Conservation (phyloP, 2,888 invertebrate species). For the Brenthis ino region DNA sequence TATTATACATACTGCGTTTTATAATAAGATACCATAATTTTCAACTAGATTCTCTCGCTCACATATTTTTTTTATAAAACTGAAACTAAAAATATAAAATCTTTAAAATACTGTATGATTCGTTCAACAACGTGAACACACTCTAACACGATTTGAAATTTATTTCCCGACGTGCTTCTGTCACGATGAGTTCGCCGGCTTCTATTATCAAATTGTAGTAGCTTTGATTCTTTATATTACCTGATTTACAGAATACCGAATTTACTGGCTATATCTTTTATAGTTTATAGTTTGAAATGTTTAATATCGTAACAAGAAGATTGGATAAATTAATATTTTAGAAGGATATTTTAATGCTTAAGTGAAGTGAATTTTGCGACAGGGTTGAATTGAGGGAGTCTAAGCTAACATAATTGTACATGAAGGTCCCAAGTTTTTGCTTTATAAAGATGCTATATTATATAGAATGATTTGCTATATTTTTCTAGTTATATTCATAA, state of each 20-base stretch:
- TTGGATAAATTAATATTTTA: too few relatives aligned
- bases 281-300: background rate
- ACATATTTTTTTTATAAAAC: too few relatives aligned
- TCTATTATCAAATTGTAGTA: conserved; percentile 43
- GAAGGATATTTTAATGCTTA: too few relatives aligned
- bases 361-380: too few relatives aligned
- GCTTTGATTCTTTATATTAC: conserved; percentile 42
- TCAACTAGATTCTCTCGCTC: background rate
- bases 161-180: conserved; percentile 59
- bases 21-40: too few relatives aligned
- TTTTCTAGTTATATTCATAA: too few relatives aligned
- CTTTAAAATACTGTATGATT: background rate
- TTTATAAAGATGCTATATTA: too few relatives aligned
- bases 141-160: conserved; percentile 67
- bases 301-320: background rate
- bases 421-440: too few relatives aligned
- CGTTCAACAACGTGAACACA: conserved; percentile 20
- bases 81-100: background rate
- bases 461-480: too few relatives aligned
- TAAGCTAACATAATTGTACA: too few relatives aligned
- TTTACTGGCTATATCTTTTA: background rate
- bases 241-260: conserved; percentile 24
- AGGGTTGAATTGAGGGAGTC: too few relatives aligned
- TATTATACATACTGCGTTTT: too few relatives aligned
- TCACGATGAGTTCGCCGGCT: conserved; percentile 33